A percentile compares a stretch with the other conserved stretches of the same genome.
phyloP scores from a whole-genome alignment of 2,113 vertebrate genomes.

The Silurus meridionalis region DNA sequence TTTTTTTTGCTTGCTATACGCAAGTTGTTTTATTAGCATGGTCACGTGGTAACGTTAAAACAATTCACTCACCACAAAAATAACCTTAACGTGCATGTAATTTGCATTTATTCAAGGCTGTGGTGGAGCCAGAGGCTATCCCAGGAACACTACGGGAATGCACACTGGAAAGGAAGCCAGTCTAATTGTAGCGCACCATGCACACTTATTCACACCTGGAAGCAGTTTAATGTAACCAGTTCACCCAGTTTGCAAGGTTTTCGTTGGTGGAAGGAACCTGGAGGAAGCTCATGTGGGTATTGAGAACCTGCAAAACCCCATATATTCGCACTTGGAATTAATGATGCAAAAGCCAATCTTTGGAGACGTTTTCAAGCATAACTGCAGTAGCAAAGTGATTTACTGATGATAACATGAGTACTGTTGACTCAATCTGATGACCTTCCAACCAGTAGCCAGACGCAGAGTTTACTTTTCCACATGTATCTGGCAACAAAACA shows the following conservation, averaged over 20 bases:
- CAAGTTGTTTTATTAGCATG: background rate
- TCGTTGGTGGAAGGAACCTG: background rate
- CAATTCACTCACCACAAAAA: background rate
- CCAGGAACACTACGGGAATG: background rate
- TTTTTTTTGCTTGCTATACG: background rate
- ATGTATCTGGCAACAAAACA: conserved; percentile 23
- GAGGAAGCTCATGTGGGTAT: background rate
- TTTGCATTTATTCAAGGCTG: background rate
- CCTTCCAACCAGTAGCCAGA: background rate
- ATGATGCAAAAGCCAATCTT: background rate
- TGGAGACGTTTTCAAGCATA: background rate
- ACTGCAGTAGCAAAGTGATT: background rate
- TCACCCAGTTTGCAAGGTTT: background rate
- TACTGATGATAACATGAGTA: background rate
- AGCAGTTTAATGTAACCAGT: background rate
- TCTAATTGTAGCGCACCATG: background rate
- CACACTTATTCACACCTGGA: background rate
- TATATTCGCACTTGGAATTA: background rate
- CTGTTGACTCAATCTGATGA: background rate
- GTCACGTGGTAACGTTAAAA: background rate
- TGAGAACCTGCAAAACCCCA: background rate
- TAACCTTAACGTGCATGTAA: background rate
- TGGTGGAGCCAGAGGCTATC: background rate
- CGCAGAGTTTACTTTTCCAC: conserved; percentile 27
- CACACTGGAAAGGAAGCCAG: background rate